Evolutionary conservation across 2,797 vertebrate species (phyloP).

Genomic region (Bucorvus abyssinicus): DNA sequence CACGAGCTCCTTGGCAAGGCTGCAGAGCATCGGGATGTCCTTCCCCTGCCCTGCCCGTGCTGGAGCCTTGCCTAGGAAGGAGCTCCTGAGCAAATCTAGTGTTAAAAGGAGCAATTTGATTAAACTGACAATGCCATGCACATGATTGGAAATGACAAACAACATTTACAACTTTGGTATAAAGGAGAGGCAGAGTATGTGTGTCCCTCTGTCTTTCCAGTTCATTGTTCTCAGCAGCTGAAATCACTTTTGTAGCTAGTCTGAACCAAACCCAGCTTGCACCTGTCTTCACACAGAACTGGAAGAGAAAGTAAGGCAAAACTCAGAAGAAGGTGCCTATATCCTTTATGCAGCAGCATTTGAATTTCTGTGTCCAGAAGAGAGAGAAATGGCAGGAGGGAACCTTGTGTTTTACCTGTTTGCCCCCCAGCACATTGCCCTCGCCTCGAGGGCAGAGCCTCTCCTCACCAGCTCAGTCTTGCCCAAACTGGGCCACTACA

Average conservation of each 20-base stretch:
- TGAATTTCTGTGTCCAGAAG: background rate
- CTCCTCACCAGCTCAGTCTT: background rate
- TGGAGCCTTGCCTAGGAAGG: background rate
- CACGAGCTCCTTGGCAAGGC: background rate
- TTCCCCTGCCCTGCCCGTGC: rapidly evolving
- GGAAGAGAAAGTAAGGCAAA: background rate
- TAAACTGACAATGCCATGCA: background rate
- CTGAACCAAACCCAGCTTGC: background rate
- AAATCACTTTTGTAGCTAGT: background rate
- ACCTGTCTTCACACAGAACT: background rate
- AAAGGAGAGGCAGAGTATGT: background rate
- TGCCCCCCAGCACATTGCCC: background rate
- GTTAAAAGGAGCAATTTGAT: background rate
- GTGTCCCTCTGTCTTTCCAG: background rate
- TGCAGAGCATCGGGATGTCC: background rate
- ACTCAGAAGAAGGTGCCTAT: background rate
- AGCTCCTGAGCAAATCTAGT: background rate
- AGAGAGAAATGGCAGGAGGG: background rate
- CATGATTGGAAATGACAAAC: background rate
- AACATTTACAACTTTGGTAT: rapidly evolving
- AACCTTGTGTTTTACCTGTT: background rate
- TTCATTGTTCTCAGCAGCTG: background rate
- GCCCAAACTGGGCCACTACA: background rate
- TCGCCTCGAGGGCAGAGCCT: background rate
- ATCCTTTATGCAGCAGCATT: background rate